Evolutionary conservation across 2,113 vertebrate species (phyloP), one percentile per base, ranked within the genome.

Genomic region (Piaya cayana): DNA sequence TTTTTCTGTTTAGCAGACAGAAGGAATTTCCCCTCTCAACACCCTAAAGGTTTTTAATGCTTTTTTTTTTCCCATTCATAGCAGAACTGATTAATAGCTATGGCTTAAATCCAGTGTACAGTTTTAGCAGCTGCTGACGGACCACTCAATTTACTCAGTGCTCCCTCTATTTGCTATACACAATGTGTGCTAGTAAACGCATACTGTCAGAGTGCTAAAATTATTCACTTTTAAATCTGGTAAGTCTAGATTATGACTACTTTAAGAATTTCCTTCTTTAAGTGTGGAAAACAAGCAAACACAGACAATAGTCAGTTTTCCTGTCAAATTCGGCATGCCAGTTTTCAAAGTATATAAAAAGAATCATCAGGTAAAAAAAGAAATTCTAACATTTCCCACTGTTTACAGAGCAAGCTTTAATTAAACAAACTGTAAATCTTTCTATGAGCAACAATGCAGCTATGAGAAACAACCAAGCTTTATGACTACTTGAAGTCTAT

Each of bases 71-170:
- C 64, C 85, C 56, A 71, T 77, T 91, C 68, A 52, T 56, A 85
- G 92, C 55, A 92, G 63, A 93, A 85, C 87, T 88, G 85, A 96
- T 94, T 90, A 97, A 96, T 88, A 90, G 79, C 60, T 68, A 34
- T 88, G 87, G 93, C 92, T 95, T 63, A 80, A 92, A 93, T 82
- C 92, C 94, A 95, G 12, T 5, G 18, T 59, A 81, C 37, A 37
- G 68, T 88, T 95, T 67, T 95, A 93, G 79, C 93, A 96, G 82
- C 88, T 94, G 79, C 68, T 78, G 79, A 91, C 4, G 18, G 75
- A 92, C 82, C 2, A 21, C 64, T 96, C 87, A 82, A 77, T 80
- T 70, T 85, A 53, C 63, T 95, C 82, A 55, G 93, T 92, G 76
- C 68, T 95, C 82, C 70, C 69, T 65, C 87, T 45, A 10, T 67